Conservation (phyloP, 2,113 vertebrate species). For the Hippolais icterina region DNA sequence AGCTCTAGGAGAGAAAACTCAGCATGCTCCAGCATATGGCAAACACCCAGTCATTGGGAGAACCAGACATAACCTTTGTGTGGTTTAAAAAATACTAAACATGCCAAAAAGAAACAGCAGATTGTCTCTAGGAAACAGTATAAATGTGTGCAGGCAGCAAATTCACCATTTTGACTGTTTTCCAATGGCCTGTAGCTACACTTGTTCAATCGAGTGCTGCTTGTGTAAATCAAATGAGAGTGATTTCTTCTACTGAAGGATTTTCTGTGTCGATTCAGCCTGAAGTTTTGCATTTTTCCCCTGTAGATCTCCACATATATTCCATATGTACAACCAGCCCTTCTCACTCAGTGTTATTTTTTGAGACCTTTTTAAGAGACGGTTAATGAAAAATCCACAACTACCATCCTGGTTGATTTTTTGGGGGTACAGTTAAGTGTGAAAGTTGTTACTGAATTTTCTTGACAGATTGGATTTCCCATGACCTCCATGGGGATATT, state of each 20-base stretch:
- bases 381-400: constrained; percentile 2
- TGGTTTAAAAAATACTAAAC: not conserved
- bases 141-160: constrained; percentile 22
- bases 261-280: not conserved
- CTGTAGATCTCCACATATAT: not conserved
- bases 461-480: constrained; percentile 41
- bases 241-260: not conserved
- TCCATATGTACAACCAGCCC: not conserved
- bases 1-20: not conserved
- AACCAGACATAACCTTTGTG: not conserved
- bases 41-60: not conserved
- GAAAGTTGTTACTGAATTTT: constrained; percentile 42
- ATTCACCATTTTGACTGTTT: constrained; percentile 62
- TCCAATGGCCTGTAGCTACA: constrained; percentile 62
- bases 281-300: not conserved
- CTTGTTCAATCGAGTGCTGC: constrained; percentile 58
- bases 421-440: constrained; percentile 27
- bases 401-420: not conserved
- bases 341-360: not conserved
- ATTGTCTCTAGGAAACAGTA: constrained; percentile 29
- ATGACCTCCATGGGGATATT: not conserved
- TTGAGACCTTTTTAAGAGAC: not conserved
- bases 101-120: constrained; percentile 36
- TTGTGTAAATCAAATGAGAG: constrained; percentile 56
- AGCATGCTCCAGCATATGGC: not conserved